Evolutionary conservation across 2,797 vertebrate genomes (phyloP).

Genomic region (Leontopithecus rosalia): DNA sequence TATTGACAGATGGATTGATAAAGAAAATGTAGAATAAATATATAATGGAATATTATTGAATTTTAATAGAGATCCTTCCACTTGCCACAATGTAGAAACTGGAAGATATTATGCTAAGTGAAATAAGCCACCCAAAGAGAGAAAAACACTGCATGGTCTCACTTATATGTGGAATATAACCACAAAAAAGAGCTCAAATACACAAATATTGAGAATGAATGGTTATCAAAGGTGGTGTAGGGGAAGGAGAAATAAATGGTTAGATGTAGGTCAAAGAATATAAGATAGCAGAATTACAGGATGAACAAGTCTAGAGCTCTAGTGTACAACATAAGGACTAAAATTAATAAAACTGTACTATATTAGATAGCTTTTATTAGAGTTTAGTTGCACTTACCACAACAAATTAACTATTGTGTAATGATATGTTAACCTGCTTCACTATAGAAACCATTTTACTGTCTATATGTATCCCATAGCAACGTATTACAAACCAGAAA

Average conservation of each 20-base stretch:
- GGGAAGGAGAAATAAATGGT: neutral
- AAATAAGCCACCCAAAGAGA: neutral
- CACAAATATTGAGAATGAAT: neutral
- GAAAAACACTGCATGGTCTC: neutral
- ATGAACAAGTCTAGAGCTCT: neutral
- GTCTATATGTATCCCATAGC: too few relatives aligned
- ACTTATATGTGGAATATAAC: neutral
- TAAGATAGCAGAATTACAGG: neutral
- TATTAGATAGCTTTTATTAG: neutral
- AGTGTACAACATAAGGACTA: neutral
- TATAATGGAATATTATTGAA: too few relatives aligned
- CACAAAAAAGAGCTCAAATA: too few relatives aligned
- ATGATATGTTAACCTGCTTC: too few relatives aligned
- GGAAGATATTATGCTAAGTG: neutral
- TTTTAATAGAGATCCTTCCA: neutral
- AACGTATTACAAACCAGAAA: too few relatives aligned
- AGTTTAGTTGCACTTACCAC: too few relatives aligned
- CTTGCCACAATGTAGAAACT: neutral
- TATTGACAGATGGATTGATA: too few relatives aligned
- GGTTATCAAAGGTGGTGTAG: neutral
- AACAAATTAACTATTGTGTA: too few relatives aligned
- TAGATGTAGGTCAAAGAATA: neutral
- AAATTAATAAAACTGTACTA: neutral
- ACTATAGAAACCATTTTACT: too few relatives aligned
- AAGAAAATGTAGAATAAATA: too few relatives aligned